Percentiles rank a stretch among this genome's conserved stretches.
These are phyloP conservation scores for Lepas anatifera DNA, from an alignment of 2,888 invertebrate genomes.

Conservation along the genomic window DNA sequence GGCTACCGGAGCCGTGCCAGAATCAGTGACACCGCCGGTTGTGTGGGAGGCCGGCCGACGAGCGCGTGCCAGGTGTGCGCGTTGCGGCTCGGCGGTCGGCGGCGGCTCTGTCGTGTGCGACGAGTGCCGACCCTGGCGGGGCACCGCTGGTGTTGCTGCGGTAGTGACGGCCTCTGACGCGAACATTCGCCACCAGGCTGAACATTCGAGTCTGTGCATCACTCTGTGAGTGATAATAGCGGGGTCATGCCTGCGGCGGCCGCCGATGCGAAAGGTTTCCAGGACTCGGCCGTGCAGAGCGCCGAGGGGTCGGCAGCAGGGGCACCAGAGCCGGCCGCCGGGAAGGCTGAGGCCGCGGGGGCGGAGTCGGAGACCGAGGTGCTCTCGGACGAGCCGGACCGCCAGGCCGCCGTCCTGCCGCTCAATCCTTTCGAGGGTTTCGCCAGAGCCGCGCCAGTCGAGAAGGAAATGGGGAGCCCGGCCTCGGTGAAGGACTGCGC, in stretches of 20 bases:
- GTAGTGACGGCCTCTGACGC: neutral
- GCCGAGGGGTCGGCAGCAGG: neutral
- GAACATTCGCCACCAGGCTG: neutral
- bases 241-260: neutral
- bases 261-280: neutral
- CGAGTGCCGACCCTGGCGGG: neutral
- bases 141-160: neutral
- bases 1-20: no score
- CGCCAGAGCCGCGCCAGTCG: no score
- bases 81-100: neutral
- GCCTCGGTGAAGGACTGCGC: no score
- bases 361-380: neutral
- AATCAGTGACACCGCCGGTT: no score
- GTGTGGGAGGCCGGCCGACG: neutral
- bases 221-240: no score
- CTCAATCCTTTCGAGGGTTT: no score
- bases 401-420: neutral
- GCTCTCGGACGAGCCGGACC: neutral
- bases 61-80: neutral
- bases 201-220: no score
- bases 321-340: neutral
- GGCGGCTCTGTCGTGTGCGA: neutral
- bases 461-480: no score
- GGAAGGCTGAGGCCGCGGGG: neutral
- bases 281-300: slow-evolving; percentile 10